These are phyloP conservation scores for Drosophila fuyamai DNA, from an alignment of 1,140 invertebrate genomes.

Conservation along the genomic window DNA sequence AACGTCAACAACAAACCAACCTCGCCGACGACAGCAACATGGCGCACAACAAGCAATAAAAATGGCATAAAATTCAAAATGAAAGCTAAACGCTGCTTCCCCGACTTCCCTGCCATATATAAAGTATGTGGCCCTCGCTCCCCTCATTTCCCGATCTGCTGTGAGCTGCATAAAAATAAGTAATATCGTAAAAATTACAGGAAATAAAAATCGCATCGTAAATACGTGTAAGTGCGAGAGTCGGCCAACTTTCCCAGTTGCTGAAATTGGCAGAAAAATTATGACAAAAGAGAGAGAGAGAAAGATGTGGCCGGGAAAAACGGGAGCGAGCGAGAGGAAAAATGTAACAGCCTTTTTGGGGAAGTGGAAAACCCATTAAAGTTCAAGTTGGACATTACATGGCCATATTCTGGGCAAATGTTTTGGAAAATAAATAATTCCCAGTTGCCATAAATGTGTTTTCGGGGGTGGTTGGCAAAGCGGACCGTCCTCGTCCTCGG, in stretches of 20 bases:
- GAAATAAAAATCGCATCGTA: slow-evolving; percentile 82
- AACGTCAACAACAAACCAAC: slow-evolving; percentile 30
- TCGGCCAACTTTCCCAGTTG: slow-evolving; percentile 72
- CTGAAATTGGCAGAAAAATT: slow-evolving; percentile 79
- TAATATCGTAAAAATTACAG: slow-evolving; percentile 83
- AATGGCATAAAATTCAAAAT: slow-evolving; percentile 78
- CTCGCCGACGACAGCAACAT: slow-evolving; percentile 49
- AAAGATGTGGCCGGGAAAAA: slow-evolving; percentile 16
- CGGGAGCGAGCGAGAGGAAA: slow-evolving; percentile 8
- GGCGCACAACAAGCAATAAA: slow-evolving; percentile 68
- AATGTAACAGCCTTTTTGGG: slow-evolving; percentile 22
- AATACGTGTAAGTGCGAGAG: slow-evolving; percentile 78
- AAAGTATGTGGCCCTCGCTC: background rate
- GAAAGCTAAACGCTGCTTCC: slow-evolving; percentile 68
- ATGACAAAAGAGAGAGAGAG: slow-evolving; percentile 49
- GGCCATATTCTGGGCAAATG: slow-evolving; percentile 57
- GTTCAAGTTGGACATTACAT: slow-evolving; percentile 71
- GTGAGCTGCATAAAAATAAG: slow-evolving; percentile 81
- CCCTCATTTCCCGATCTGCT: slow-evolving; percentile 34
- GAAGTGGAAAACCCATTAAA: slow-evolving; percentile 50
- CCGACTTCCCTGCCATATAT: slow-evolving; percentile 11
- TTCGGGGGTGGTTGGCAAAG: slow-evolving; percentile 19
- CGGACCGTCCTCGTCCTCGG: background rate
- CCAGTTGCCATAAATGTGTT: slow-evolving; percentile 49
- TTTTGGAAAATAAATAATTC: slow-evolving; percentile 60